Evolutionary conservation across 2,888 invertebrate species (phyloP).

Genomic region (Cantharis rufa): DNA sequence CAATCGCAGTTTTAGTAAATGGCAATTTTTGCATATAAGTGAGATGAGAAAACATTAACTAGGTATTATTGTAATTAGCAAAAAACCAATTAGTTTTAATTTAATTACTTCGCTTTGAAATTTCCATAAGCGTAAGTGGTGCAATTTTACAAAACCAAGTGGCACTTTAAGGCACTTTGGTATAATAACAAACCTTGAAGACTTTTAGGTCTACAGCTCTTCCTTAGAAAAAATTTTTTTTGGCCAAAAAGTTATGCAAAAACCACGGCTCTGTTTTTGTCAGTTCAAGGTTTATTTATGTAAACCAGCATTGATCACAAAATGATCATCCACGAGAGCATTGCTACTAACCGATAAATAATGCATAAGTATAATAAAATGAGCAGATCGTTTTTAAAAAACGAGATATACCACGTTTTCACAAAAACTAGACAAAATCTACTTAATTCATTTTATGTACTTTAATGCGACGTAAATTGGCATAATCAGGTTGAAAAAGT

Average conservation of each 20-base stretch:
- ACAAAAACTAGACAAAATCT: not conserved
- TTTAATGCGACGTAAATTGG: not conserved
- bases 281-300: not conserved
- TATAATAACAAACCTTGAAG: not conserved
- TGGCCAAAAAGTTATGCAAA: not conserved
- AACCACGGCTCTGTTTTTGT: not conserved
- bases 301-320: no score
- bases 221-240: not conserved
- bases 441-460: not conserved
- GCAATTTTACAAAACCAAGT: not conserved
- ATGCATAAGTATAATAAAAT: no score
- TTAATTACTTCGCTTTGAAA: not conserved
- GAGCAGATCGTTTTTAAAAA: not conserved
- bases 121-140: not conserved
- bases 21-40: not conserved
- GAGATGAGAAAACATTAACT: not conserved
- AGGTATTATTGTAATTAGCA: not conserved
- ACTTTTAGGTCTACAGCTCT: not conserved
- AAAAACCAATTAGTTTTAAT: not conserved
- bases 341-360: not conserved
- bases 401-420: not conserved
- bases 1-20: not conserved
- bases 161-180: not conserved
- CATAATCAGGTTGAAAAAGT: not conserved
- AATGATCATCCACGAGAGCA: not conserved